Percentiles rank a stretch among this genome's conserved stretches.
phyloP scores from a whole-genome alignment of 2,113 vertebrate genomes.

The Panurus biarmicus region DNA sequence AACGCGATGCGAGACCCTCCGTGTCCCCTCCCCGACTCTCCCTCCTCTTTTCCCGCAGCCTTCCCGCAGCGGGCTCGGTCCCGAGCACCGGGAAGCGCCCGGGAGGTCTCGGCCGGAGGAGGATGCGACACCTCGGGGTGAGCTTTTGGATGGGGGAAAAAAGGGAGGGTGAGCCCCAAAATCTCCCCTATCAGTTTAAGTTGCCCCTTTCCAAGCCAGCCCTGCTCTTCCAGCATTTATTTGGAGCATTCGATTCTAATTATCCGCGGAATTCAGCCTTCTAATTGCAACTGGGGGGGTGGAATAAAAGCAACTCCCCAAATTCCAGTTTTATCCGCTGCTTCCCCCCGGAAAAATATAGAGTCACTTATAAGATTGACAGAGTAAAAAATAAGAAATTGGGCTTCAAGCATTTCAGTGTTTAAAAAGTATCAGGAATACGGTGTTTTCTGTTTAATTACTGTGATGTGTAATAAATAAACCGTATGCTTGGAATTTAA shows the following conservation, averaged over 20 bases:
- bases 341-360: not conserved
- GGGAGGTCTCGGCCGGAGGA: not conserved
- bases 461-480: not conserved
- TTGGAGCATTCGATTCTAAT: constrained; percentile 64
- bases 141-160: not conserved
- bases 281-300: not conserved
- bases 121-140: not conserved
- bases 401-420: not conserved
- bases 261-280: constrained; percentile 11
- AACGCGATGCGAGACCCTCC: not conserved
- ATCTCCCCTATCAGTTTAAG: not conserved
- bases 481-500: not conserved
- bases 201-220: not conserved
- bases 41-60: not conserved
- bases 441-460: not conserved
- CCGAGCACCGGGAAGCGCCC: not conserved
- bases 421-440: not conserved
- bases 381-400: not conserved
- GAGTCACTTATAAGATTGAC: not conserved
- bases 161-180: not conserved
- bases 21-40: not conserved
- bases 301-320: not conserved
- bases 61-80: not conserved
- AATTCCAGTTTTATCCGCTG: not conserved
- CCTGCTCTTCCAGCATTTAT: not conserved